Base-by-base conservation (phyloP, 2,113 vertebrate genomes). In the Chloroceryle aenea region DNA sequence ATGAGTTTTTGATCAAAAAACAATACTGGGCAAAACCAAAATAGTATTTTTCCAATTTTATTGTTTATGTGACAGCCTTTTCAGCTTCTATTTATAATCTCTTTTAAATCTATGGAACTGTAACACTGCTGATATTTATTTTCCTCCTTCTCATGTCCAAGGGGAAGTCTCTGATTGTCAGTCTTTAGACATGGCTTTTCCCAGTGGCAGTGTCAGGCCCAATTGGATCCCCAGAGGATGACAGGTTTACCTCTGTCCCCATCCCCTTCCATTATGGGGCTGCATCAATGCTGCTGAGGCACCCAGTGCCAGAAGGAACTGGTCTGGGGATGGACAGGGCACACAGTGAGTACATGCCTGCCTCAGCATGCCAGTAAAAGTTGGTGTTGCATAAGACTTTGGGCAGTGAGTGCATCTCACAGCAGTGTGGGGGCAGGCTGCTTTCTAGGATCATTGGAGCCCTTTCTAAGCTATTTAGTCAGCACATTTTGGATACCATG, bases 311-410 rank as follows among this genome's bases (percentile, higher is more conserved):
- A 27, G 36, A 9, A 48, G 25, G 69, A 27, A 43, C 47, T 40
- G 19, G 5, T 15, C 38, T 9, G 30, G 43, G 52, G 18, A 13
- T 19, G 40, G 36, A 13, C 26, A 63, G 40, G 25, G 20, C 8
- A 4, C 10, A 5, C 42, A 7, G 4, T 1, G 3, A 27, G 15
- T n/a, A 30, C 1, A 7, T 48, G 45, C 29, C 32, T 2, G 3
- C 10, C 32, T 85, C 0, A 0, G 26, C 8, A 1, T 0, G 1
- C 26, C 8, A 3, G 8, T 10, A 10, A 13, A 7, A 2, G 3
- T 12, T 40, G n/a, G 14, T 36, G 22, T 5, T 3, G 3, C 9
- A 0, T 19, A 7, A 36, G 27, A 42, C 23, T 32, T 9, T 5
- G 48, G 45, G 63, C 43, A 40, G 42, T 6, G 20, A 87, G 55